Evolutionary conservation across 2,797 vertebrate species (phyloP).

Genomic region (Melanotaenia boesemani): DNA sequence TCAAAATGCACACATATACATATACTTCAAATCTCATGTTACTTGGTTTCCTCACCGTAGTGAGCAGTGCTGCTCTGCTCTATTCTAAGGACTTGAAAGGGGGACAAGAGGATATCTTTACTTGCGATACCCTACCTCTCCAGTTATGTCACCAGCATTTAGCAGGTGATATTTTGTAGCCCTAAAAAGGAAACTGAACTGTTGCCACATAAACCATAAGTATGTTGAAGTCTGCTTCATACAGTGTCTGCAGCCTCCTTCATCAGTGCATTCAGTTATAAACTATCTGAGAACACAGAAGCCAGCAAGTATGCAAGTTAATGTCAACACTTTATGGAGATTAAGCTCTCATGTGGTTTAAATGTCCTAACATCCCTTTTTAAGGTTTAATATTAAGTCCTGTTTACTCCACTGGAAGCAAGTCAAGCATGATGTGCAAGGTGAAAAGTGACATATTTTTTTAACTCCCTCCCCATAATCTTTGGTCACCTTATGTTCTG

Average conservation of each 20-base stretch:
- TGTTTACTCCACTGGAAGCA: constrained; percentile 19
- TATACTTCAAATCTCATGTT: constrained; percentile 26
- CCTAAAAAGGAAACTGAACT: constrained; percentile 27
- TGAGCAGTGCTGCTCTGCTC: constrained; percentile 31
- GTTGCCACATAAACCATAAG: neutral
- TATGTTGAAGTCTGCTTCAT: constrained; percentile 18
- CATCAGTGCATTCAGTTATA: constrained; percentile 8
- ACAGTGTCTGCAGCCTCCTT: constrained; percentile 10
- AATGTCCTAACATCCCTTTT: constrained; percentile 10
- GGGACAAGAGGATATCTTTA: constrained; percentile 39
- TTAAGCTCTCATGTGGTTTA: constrained; percentile 1
- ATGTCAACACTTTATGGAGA: constrained; percentile 14
- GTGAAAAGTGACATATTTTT: constrained; percentile 40
- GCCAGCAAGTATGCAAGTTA: neutral
- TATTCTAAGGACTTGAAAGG: constrained; percentile 45
- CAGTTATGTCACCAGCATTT: constrained; percentile 50
- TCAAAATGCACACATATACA: constrained; percentile 22
- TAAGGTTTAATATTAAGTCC: constrained; percentile 7
- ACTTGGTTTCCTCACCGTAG: constrained; percentile 32
- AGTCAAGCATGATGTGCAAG: constrained; percentile 28
- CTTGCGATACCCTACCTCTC: constrained; percentile 10
- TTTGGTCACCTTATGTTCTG: constrained; percentile 45
- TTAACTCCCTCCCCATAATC: constrained; percentile 33
- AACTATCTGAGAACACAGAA: neutral
- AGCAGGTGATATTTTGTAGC: constrained; percentile 25